Conservation (phyloP, 2,113 vertebrate genomes). For the Emydocephalus ijimae region DNA sequence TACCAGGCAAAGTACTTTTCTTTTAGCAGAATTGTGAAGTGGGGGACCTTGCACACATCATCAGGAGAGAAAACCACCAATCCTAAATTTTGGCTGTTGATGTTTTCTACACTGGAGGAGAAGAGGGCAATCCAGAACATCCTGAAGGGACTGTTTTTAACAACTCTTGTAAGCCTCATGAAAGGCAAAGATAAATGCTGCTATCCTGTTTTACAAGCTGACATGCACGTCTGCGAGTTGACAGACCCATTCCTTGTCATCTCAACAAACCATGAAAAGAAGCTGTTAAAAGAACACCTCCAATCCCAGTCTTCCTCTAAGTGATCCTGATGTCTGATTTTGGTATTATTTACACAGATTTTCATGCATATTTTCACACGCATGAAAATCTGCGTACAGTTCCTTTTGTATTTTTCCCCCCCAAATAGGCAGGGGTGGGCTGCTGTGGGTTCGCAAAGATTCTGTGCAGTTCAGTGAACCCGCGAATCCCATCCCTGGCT, state of each 20-base stretch:
- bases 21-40: background rate
- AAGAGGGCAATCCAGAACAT: background rate
- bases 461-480: too few relatives aligned
- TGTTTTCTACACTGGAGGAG: background rate
- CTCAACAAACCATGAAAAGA: background rate
- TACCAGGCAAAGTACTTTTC: background rate
- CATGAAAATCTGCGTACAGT: background rate
- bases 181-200: too few relatives aligned
- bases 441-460: too few relatives aligned
- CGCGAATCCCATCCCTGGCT: too few relatives aligned
- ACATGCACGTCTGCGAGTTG: background rate
- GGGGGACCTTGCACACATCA: background rate
- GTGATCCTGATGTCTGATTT: background rate
- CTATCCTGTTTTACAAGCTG: background rate
- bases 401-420: background rate
- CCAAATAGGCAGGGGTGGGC: background rate
- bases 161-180: background rate
- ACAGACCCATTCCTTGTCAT: background rate
- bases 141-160: background rate
- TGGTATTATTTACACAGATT: background rate
- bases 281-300: background rate
- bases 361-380: background rate
- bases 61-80: conserved; percentile 2
- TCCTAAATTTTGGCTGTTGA: background rate
- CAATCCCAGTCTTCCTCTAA: background rate